Evolutionary conservation across 2,797 vertebrate species (phyloP).

Genomic region (Epinephelus awoara): DNA sequence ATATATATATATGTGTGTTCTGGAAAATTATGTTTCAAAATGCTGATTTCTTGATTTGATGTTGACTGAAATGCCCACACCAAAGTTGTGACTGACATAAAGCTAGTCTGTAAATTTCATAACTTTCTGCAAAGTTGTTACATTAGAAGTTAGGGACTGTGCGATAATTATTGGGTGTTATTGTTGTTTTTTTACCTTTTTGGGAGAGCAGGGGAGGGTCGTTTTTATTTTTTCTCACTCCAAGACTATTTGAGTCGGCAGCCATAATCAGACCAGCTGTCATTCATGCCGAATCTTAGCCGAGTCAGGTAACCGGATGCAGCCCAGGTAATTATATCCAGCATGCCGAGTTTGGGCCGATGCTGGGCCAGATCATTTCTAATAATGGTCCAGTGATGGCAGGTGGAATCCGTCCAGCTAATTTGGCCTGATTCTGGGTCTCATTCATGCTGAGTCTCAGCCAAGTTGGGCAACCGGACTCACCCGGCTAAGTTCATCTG

Average conservation of each 20-base stretch:
- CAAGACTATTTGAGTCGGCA: background rate
- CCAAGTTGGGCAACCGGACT: too few relatives aligned
- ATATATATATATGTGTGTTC: background rate
- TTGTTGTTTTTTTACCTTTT: background rate
- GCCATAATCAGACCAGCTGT: too few relatives aligned
- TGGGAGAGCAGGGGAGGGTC: background rate
- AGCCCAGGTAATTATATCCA: rapidly evolving
- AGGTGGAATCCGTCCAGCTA: too few relatives aligned
- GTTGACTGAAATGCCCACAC: conserved; percentile 50
- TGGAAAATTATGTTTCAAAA: conserved; percentile 17
- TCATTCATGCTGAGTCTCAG: too few relatives aligned
- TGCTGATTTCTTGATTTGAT: conserved; percentile 24
- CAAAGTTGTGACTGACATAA: conserved; percentile 31
- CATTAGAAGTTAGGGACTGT: background rate
- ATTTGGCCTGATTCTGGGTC: too few relatives aligned
- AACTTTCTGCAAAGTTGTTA: conserved; percentile 23
- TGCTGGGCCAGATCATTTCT: too few relatives aligned
- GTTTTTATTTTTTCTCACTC: background rate
- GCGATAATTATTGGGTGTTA: background rate
- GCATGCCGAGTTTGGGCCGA: too few relatives aligned
- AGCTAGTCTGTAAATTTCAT: conserved; percentile 13
- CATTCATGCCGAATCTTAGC: too few relatives aligned
- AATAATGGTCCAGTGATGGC: too few relatives aligned
- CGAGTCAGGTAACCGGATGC: too few relatives aligned
- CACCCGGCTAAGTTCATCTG: too few relatives aligned